Percentiles rank a stretch among this genome's conserved stretches.
These are phyloP conservation scores for Papilio glaucus DNA, from an alignment of 1,140 invertebrate genomes.

Conservation along the genomic window DNA sequence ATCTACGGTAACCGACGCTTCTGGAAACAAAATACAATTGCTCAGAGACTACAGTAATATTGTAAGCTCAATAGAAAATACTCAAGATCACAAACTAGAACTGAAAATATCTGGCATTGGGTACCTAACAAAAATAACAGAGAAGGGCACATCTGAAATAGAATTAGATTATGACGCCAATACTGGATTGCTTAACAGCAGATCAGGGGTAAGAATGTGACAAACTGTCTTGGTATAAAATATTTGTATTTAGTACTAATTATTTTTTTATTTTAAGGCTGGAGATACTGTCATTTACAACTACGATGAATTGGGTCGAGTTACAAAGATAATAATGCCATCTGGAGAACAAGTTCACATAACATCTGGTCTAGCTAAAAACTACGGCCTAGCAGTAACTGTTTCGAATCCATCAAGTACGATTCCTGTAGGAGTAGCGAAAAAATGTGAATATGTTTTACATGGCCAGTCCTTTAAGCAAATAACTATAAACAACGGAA, in stretches of 20 bases:
- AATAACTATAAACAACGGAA: slow-evolving; percentile 85
- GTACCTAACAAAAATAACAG: slow-evolving; percentile 91
- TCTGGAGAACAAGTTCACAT: slow-evolving; percentile 94
- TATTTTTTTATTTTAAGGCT: slow-evolving; percentile 83
- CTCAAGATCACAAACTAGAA: slow-evolving; percentile 95
- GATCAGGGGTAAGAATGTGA: slow-evolving; percentile 86
- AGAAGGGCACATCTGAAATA: slow-evolving; percentile 91
- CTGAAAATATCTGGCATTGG: slow-evolving; percentile 94
- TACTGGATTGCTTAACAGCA: slow-evolving; percentile 90
- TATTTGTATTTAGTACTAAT: slow-evolving; percentile 37
- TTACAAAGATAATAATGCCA: slow-evolving; percentile 92
- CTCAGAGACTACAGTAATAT: slow-evolving; percentile 94
- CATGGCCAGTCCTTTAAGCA: slow-evolving; percentile 84
- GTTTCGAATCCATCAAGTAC: slow-evolving; percentile 84
- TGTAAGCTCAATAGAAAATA: slow-evolving; percentile 96
- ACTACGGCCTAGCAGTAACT: slow-evolving; percentile 89
- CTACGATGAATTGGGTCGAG: slow-evolving; percentile 93
- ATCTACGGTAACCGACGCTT: slow-evolving; percentile 95
- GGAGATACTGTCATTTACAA: slow-evolving; percentile 95
- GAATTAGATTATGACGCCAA: slow-evolving; percentile 93
- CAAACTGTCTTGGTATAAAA: slow-evolving; percentile 9
- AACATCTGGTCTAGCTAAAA: slow-evolving; percentile 88
- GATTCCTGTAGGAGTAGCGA: slow-evolving; percentile 81
- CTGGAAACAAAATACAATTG: slow-evolving; percentile 96
- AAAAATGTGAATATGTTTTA: slow-evolving; percentile 84